Conservation (phyloP, 2,113 vertebrate species). For the Neomonachus schauinslandi region DNA sequence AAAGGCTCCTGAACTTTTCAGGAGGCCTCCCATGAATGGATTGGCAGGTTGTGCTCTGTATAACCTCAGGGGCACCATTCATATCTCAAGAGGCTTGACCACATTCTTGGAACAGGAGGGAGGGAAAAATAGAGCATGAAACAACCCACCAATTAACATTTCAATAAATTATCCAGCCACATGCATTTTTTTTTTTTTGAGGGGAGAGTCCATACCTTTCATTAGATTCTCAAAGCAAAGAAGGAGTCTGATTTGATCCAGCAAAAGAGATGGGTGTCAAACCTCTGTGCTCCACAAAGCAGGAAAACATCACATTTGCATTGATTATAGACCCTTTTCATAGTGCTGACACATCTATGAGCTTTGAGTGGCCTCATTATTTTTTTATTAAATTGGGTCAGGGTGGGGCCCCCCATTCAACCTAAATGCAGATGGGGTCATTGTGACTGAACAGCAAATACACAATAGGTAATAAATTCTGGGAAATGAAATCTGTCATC, state of each 20-base stretch:
- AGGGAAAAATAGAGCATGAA: constrained; percentile 46
- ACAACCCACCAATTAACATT: constrained; percentile 69
- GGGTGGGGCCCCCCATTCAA: constrained; percentile 69
- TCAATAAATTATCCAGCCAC: constrained; percentile 69
- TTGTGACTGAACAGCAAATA: constrained; percentile 58
- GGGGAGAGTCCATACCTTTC: constrained; percentile 66
- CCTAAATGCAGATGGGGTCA: constrained; percentile 73
- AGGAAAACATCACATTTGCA: constrained; percentile 77
- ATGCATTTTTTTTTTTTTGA: constrained; percentile 47
- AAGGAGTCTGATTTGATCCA: constrained; percentile 64
- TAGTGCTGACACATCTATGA: constrained; percentile 71
- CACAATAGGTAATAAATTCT: constrained; percentile 78
- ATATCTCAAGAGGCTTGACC: constrained; percentile 65
- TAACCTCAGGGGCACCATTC: constrained; percentile 55
- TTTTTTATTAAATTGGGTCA: constrained; percentile 78
- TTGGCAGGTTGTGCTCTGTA: background rate
- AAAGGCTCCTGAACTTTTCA: background rate
- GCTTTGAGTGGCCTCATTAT: constrained; percentile 79
- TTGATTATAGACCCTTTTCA: constrained; percentile 71
- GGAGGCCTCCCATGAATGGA: background rate
- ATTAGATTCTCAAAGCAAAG: constrained; percentile 74
- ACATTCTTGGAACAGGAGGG: constrained; percentile 53
- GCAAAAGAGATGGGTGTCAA: constrained; percentile 69
- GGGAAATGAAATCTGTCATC: constrained; percentile 76
- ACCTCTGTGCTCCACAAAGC: constrained; percentile 62